A percentile compares a stretch with the other conserved stretches of the same genome.
Conservation (phyloP, 2,113 vertebrate species). For the Grammomys surdaster region DNA sequence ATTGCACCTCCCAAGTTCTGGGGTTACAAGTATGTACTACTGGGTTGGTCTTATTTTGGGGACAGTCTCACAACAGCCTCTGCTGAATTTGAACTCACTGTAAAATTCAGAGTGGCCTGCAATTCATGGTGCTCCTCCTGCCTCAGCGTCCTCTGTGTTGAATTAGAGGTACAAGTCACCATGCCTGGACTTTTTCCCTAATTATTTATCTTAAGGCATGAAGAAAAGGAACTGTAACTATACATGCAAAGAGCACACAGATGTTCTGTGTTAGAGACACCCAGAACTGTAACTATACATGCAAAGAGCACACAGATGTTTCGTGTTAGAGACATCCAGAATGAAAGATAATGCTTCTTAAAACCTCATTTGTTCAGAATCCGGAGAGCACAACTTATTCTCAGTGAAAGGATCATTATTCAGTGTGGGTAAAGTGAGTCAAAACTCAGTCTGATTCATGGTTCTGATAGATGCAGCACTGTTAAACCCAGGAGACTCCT, state of each 20-base stretch:
- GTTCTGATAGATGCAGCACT: neutral
- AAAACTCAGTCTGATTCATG: neutral
- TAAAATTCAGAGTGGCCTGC: neutral
- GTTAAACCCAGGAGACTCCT: neutral
- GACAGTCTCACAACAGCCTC: neutral
- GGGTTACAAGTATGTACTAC: neutral
- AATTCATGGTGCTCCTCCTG: neutral
- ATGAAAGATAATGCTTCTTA: slow-evolving; percentile 39
- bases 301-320: neutral
- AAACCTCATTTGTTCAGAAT: slow-evolving; percentile 28
- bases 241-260: no score
- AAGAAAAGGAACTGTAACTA: neutral
- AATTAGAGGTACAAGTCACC: neutral
- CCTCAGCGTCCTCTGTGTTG: neutral
- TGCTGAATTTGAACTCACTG: neutral
- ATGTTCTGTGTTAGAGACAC: no score
- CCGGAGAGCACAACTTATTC: neutral
- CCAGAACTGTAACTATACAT: no score
- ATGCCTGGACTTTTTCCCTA: neutral
- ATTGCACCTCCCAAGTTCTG: neutral
- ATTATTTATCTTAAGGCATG: neutral
- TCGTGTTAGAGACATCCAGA: neutral
- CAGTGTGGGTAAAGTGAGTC: neutral
- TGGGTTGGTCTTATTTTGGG: neutral
- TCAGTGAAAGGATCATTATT: neutral